phyloP scores from a whole-genome alignment of 2,888 invertebrate genomes.

The Pristionchus exspectatus region DNA sequence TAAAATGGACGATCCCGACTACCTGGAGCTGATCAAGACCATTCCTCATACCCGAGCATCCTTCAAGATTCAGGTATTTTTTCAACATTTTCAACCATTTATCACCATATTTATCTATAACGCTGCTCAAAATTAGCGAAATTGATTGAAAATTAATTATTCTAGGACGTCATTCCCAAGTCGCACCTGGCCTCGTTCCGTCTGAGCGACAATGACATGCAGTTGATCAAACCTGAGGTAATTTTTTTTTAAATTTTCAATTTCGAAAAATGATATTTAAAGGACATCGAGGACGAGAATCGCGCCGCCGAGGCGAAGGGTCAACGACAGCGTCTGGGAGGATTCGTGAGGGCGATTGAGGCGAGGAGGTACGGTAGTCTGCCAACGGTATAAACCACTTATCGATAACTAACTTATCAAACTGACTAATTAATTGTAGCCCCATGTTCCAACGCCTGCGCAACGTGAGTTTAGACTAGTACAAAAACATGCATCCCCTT shows the following conservation, averaged over 20 bases:
- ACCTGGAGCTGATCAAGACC: conserved; percentile 64
- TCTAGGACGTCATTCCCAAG: conserved; percentile 76
- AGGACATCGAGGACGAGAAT: conserved; percentile 55
- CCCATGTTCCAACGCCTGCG: not conserved
- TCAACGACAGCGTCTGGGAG: conserved; percentile 61
- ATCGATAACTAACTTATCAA: not conserved
- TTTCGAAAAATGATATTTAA: not conserved
- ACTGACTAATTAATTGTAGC: not conserved
- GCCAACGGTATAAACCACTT: not conserved
- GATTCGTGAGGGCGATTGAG: conserved; percentile 52
- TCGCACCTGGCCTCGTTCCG: conserved; percentile 75
- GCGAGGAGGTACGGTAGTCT: conserved; percentile 37
- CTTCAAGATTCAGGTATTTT: conserved; percentile 76
- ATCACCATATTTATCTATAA: no score
- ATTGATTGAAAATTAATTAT: not conserved
- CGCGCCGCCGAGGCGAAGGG: conserved; percentile 23
- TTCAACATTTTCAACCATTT: no score
- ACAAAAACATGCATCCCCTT: not conserved
- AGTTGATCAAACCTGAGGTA: conserved; percentile 71
- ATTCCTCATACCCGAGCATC: conserved; percentile 78
- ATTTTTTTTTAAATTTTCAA: not conserved
- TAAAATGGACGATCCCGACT: not conserved
- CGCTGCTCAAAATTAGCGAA: no score
- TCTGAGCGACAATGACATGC: conserved; percentile 76
- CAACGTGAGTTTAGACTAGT: not conserved